Base-by-base conservation (phyloP, 2,888 invertebrate genomes). In the Drosophila mimica region DNA sequence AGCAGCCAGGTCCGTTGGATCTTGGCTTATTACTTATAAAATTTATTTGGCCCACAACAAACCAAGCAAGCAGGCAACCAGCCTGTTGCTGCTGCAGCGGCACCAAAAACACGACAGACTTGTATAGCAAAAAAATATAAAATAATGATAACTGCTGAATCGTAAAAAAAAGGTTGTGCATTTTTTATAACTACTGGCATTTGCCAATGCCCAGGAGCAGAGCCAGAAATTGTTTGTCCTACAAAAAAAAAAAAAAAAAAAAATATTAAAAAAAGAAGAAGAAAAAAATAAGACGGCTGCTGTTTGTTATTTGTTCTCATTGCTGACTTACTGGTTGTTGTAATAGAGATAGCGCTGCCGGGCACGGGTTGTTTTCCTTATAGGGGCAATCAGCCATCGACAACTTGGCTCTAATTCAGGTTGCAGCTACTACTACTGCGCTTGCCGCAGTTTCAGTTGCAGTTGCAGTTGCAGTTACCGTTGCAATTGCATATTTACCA, bases 331-430 rank as follows among this genome's bases (percentile, higher is more conserved):
- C 74, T 76, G 74, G 72, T 74, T 76, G 82, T 83, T 72, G 81
- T 85, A 90, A 90, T 87, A 89, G 90, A 89, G 88, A 83, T 90
- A 88, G 86, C 69, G 72, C 78, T 68, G 78, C 48, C 64, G 72
- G 64, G 70, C 75, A 75, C 73, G 68, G 81, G 72, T 57, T 82
- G 64, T 53, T 74, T 82, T 87, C 86, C 91, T 90, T 91, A 89
- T 91, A 89, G 82, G 88, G 90, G 90, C 90, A 89, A 91, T 91
- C 90, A 88, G 83, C 69, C 88, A 88, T 86, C 88, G 87, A 80
- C 81, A 83, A 74, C 74, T 81, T 74, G 74, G 58, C 73, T 79
- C 80, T 83, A 88, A 78, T 87, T 88, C 86, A 81, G 82, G 82
- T 82, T 83, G 81, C 80, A 60, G 68, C 58, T 60, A 57, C 62